phyloP scores from a whole-genome alignment of 2,797 vertebrate species.

The Poeciliopsis paucimaculata region DNA sequence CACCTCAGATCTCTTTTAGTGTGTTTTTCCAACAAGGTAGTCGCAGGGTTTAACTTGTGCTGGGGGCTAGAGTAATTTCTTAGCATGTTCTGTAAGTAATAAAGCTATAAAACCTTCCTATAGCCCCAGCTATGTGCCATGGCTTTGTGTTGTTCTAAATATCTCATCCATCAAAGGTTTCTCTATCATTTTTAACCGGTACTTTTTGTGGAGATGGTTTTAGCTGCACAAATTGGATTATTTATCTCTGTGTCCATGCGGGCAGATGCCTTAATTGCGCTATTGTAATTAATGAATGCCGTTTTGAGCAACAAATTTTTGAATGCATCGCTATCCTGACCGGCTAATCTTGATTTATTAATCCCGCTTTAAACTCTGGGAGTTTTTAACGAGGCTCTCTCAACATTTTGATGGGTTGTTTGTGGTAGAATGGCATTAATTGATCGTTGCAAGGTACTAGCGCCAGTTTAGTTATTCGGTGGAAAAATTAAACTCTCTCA shows the following conservation, averaged over 20 bases:
- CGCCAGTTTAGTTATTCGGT: neutral
- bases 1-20: neutral
- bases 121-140: neutral
- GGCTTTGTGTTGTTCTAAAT: neutral
- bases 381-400: neutral
- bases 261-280: neutral
- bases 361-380: neutral
- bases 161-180: slow-evolving; percentile 4
- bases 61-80: neutral
- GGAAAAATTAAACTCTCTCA: neutral
- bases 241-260: neutral
- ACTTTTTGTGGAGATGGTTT: neutral
- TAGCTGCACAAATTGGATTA: neutral
- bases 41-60: neutral
- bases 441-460: neutral
- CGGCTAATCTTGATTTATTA: neutral
- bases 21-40: neutral
- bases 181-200: neutral
- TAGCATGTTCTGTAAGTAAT: neutral
- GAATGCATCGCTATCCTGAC: neutral
- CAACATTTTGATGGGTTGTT: neutral
- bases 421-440: neutral
- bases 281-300: neutral
- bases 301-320: neutral
- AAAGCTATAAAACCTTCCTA: neutral